Conservation (phyloP, 1,140 invertebrate genomes). For the Hermatobates lingyangjiaoensis region DNA sequence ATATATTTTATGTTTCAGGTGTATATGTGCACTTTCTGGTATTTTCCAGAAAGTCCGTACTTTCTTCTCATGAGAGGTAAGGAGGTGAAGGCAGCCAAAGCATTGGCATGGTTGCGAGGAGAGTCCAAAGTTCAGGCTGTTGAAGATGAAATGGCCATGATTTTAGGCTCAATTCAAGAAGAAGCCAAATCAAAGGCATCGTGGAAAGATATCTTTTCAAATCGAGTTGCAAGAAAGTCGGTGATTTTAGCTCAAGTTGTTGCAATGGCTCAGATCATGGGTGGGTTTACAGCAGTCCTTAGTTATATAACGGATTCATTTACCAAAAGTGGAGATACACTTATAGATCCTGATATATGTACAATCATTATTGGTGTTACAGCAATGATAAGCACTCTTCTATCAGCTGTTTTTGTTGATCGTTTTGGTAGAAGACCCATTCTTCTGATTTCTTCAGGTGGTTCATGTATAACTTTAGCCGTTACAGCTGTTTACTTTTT, state of each 20-base stretch:
- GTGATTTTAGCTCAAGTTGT: constrained; percentile 15
- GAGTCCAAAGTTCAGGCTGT: constrained; percentile 5
- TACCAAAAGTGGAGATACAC: constrained; percentile 1
- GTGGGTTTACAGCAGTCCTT: constrained; percentile 16
- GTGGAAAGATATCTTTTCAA: constrained; percentile 11
- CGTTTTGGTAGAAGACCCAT: constrained; percentile 24
- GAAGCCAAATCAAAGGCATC: constrained; percentile 10
- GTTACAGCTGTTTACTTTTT: constrained; percentile 8
- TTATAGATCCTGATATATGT: constrained; percentile 13
- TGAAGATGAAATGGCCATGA: constrained; percentile 11
- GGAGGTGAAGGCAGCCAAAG: constrained; percentile 36
- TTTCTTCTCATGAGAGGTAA: constrained; percentile 40
- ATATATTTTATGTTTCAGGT: neutral
- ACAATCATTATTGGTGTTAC: constrained; percentile 14
- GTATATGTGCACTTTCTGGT: neutral
- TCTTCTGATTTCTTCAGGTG: constrained; percentile 22
- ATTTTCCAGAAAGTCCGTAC: constrained; percentile 55
- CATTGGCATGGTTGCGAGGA: constrained; percentile 44
- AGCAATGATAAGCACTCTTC: constrained; percentile 12
- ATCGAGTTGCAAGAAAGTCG: constrained; percentile 8
- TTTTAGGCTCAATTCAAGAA: constrained; percentile 11
- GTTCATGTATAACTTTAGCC: constrained; percentile 2
- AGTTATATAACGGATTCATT: constrained; percentile 15
- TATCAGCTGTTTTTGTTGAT: constrained; percentile 21
- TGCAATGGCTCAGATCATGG: constrained; percentile 14